phyloP scores from a whole-genome alignment of 2,888 invertebrate genomes.

The Cryptocephalus primarius region DNA sequence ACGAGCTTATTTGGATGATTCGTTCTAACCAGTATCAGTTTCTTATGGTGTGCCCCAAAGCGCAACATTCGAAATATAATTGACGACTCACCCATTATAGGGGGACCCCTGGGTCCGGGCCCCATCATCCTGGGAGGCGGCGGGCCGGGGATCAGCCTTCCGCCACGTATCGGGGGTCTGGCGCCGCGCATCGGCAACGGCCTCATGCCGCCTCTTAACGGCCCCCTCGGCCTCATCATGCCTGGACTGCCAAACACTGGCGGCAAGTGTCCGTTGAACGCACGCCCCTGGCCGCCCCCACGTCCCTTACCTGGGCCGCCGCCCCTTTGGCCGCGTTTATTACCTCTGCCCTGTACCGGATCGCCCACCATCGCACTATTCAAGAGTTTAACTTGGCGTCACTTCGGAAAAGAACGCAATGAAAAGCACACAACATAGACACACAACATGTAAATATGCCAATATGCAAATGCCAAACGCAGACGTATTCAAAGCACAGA shows the following conservation, averaged over 20 bases:
- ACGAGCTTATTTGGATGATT: too few species aligned
- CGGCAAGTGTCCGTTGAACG: slow-evolving; percentile 19
- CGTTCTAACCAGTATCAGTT: too few species aligned
- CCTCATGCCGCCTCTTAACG: slow-evolving; percentile 24
- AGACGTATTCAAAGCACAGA: too few species aligned
- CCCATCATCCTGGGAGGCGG: slow-evolving; percentile 19
- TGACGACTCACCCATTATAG: slow-evolving; percentile 3
- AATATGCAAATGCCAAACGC: too few species aligned
- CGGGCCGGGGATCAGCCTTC: slow-evolving; percentile 18
- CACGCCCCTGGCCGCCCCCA: slow-evolving; percentile 16
- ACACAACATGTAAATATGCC: too few species aligned
- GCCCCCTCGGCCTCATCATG: slow-evolving; percentile 18
- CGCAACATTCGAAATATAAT: neutral
- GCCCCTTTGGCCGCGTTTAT: slow-evolving; percentile 14
- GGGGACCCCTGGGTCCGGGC: slow-evolving; percentile 17
- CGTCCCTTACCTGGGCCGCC: slow-evolving; percentile 17
- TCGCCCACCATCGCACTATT: slow-evolving; percentile 17
- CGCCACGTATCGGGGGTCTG: slow-evolving; percentile 13
- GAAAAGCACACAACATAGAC: too few species aligned
- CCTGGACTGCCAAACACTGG: slow-evolving; percentile 12
- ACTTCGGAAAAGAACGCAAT: too few species aligned
- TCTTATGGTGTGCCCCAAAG: too few species aligned
- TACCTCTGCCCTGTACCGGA: slow-evolving; percentile 19
- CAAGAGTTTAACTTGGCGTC: too few species aligned
- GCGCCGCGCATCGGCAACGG: slow-evolving; percentile 24